Evolutionary conservation across 2,797 vertebrate genomes (phyloP), one percentile per base, ranked within the genome.

Genomic region (Anguilla marmorata): DNA sequence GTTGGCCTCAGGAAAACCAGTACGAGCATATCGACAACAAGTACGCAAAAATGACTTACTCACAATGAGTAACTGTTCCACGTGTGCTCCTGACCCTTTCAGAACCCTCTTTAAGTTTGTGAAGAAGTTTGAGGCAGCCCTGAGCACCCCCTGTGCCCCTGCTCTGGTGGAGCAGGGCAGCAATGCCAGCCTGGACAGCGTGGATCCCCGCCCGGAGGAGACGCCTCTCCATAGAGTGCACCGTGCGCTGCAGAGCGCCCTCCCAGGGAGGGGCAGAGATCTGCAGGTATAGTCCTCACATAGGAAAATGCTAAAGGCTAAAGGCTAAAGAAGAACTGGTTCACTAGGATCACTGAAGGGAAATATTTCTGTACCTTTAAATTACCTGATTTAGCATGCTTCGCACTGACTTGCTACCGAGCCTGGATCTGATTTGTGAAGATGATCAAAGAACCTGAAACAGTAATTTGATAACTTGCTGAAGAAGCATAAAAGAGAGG

Each of bases 51-150:
- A 79, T 0, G 4, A 2, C 3, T 7, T 19, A 1, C 8, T 30
- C 54, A 56, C 6, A 58, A 56, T 19, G 33, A 41, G 24, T 86
- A 1, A 74, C 86, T 60, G 6, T 7, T 6, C 54, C 79, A 4
- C 89, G n/a, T 87, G 54, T 87, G 60, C 86, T 58, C 27, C 33
- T 86, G 60, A 54, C 45, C 45, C 33, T 69, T 54, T 87, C 74
- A 99, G 98, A 92, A 99, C 97, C 6, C 97, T 99, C 6, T 99
- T 99, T 91, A 99, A 98, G 94, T 99, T 97, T 93, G 97, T 98
- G 91, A 99, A 96, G 95, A 99, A 98, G 92, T 98, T 98, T 92
- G 97, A 98, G 93, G 94, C 93, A 60, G 94, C 95, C 52, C 93
- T 99, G 89, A 94, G 87, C 87, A 95, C 96, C 84, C 96, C 97